Base-by-base conservation (phyloP, 2,888 invertebrate species). In the Thymelicus sylvestris region DNA sequence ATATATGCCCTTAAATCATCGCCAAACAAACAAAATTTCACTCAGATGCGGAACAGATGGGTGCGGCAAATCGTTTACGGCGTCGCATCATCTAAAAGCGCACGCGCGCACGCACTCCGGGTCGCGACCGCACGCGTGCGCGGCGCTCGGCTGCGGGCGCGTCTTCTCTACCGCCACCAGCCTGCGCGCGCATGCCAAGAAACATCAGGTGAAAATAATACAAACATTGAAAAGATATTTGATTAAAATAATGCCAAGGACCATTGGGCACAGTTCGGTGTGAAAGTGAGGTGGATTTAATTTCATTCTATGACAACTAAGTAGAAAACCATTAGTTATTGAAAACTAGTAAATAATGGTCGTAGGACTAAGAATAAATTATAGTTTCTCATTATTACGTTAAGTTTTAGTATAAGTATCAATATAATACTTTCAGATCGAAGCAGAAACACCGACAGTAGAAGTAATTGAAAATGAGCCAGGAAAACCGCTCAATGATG, bases 51-150 rank as follows among this genome's bases (percentile, higher is more conserved):
- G 95, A 61, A 96, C 96, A 81, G 95, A 96, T 75, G 97, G 97
- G 6, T 98, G 98, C 86, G 97, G 97, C 55, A 98, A 98, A 86
- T 97, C 98, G 0, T 99, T 99, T 89, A 97, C 97, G 1, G 98
- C 98, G 24, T 98, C 98, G 63, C 98, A 99, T 89, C 98, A 98
- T 85, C 92, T 99, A 61, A 98, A 98, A 91, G 98, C 98, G 0
- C 98, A 99, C 84, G 95, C 95, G 47, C 95, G 98, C 71, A 97
- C 97, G 7, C 98, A 98, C 83, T 96, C 97, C 1, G 97, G 97
- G 0, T 96, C 97, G 86, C 95, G 96, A 72, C 97, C 98, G 0
- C 97, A 97, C 86, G 95, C 96, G 0, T 98, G 98, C 85, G 89
- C 94, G 68, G 94, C 95, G 75, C 89, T 88, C 1, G 95, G 95